These are phyloP conservation scores for Hypotaenidia philippensis DNA, from an alignment of 2,797 vertebrate species.

Conservation along the genomic window DNA sequence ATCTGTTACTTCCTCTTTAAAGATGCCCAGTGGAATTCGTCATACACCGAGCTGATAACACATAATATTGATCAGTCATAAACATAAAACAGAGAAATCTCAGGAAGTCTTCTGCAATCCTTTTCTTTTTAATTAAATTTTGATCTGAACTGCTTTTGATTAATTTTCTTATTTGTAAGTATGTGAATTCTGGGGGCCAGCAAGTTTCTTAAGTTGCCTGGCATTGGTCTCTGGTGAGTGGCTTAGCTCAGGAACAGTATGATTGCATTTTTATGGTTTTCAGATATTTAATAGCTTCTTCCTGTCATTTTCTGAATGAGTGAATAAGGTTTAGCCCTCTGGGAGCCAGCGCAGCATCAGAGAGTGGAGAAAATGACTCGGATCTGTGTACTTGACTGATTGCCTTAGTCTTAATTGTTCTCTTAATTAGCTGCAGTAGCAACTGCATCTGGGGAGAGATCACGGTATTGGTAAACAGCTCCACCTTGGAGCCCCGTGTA, in stretches of 20 bases:
- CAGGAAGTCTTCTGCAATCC: slow-evolving; percentile 71
- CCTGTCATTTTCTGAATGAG: slow-evolving; percentile 90
- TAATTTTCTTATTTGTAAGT: slow-evolving; percentile 85
- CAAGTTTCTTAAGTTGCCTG: slow-evolving; percentile 83
- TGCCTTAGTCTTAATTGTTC: slow-evolving; percentile 93
- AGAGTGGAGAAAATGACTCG: slow-evolving; percentile 82
- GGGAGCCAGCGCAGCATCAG: slow-evolving; percentile 77
- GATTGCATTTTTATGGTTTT: slow-evolving; percentile 89
- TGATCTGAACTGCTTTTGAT: slow-evolving; percentile 84
- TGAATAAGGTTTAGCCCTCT: slow-evolving; percentile 83
- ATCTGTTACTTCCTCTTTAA: slow-evolving; percentile 86
- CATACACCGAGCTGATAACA: slow-evolving; percentile 76
- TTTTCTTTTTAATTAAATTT: slow-evolving; percentile 85
- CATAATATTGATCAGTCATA: slow-evolving; percentile 82
- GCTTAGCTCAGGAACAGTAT: slow-evolving; percentile 82
- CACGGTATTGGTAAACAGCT: slow-evolving; percentile 84
- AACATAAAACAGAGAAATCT: slow-evolving; percentile 76
- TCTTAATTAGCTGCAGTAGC: slow-evolving; percentile 96
- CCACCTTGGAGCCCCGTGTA: slow-evolving; percentile 84
- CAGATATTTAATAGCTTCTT: slow-evolving; percentile 89
- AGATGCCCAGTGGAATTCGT: slow-evolving; percentile 82
- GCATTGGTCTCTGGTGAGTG: slow-evolving; percentile 81
- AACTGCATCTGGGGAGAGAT: slow-evolving; percentile 91
- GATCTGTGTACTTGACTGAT: slow-evolving; percentile 88
- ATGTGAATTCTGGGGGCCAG: slow-evolving; percentile 77